These are phyloP conservation scores for Bursaphelenchus okinawaensis DNA, from an alignment of 2,888 invertebrate species.

Conservation along the genomic window DNA sequence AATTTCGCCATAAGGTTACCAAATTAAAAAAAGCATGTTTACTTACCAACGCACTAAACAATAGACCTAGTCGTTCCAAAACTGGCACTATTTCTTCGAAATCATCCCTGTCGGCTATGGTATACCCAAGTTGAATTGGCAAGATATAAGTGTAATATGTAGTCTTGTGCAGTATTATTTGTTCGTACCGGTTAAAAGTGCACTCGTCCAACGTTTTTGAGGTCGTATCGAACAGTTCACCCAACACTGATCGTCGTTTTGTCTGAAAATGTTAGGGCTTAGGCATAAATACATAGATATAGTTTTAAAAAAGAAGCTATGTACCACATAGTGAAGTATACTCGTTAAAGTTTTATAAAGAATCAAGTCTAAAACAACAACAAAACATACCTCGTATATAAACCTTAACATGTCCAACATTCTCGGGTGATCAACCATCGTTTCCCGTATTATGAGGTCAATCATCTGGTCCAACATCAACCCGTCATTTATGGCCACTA, in stretches of 20 bases:
- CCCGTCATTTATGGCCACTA: slow-evolving; percentile 76
- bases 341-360: too few species aligned
- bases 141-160: slow-evolving; percentile 86
- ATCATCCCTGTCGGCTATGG: slow-evolving; percentile 68
- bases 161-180: slow-evolving; percentile 52
- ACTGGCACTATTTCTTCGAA: slow-evolving; percentile 18
- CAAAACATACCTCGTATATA: background rate
- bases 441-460: slow-evolving; percentile 63
- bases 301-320: too few species aligned
- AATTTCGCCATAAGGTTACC: too few species aligned
- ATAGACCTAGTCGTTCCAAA: slow-evolving; percentile 79
- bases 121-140: slow-evolving; percentile 81
- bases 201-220: slow-evolving; percentile 58
- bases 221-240: slow-evolving; percentile 73
- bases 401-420: background rate
- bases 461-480: slow-evolving; percentile 73
- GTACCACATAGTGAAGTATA: too few species aligned
- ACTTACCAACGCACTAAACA: slow-evolving; percentile 81
- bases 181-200: slow-evolving; percentile 70
- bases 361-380: background rate
- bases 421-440: slow-evolving; percentile 41
- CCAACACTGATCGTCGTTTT: slow-evolving; percentile 71
- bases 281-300: too few species aligned
- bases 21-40: background rate
- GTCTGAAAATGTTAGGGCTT: slow-evolving; percentile 46